Base-by-base conservation (phyloP, 2,113 vertebrate species). In the Rhea pennata region DNA sequence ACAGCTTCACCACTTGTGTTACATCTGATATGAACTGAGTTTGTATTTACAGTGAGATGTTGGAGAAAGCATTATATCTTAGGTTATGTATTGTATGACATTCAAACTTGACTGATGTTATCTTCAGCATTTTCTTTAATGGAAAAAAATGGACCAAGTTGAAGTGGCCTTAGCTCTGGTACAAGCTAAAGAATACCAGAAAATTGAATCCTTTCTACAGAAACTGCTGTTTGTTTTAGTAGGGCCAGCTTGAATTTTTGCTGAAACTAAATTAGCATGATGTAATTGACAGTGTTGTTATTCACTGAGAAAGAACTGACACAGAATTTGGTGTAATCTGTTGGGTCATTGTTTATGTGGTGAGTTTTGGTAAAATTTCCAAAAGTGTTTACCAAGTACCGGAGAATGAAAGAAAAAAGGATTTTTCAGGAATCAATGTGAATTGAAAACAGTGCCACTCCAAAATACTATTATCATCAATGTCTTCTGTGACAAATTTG, bases 401-500 rank as follows among this genome's bases (percentile, higher is more conserved):
- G 13, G 17, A 33, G 46, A 12, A 8, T 3, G 23, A 79, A 88
- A 91, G 33, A 36, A 26, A 69, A 85, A 40, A 76, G 15, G 42
- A 62, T 54, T 89, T 75, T 87, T 85, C 59, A 65, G 69, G 67
- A 80, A 27, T 24, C 31, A 42, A 11, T 51, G 13, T 1, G 5
- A 91, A 23, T 51, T 67, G 51, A 77, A 65, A 36, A 48, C 17
- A 53, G 26, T 27, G 14, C 5, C 9, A 27, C 54, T 94, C 53
- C 27, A 67, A 46, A 84, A 78, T 86, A 50, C 29, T 61, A 9
- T 29, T 94, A 20, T 56, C 62, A 29, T 80, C 88, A 36, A 24
- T 74, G 12, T 83, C 73, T 83, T 88, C n/a, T 74, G 40, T 88
- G 66, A 66, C n/a, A 42, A 94, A 86, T 64, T 92, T 97, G 56